These are phyloP conservation scores for Enteromius treurensis DNA, from an alignment of 2,797 vertebrate species.

Conservation along the genomic window DNA sequence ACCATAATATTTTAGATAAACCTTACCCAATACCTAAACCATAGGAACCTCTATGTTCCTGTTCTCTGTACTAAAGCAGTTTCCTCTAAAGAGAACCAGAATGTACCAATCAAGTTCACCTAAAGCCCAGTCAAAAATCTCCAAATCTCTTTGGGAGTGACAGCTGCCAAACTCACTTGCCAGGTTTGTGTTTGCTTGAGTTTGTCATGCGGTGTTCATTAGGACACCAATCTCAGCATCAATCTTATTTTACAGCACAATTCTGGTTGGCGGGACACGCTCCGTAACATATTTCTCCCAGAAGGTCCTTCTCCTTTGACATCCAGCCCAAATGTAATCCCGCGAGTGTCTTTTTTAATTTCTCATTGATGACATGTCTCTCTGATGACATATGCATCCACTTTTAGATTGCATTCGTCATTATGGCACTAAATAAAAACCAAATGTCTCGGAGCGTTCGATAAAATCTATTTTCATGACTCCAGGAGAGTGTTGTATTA, in stretches of 20 bases:
- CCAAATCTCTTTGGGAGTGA: not conserved
- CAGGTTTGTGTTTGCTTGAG: conserved; percentile 52
- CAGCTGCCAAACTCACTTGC: conserved; percentile 25
- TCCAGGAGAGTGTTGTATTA: conserved; percentile 53
- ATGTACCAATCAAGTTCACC: not conserved
- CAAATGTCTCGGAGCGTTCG: conserved; percentile 60
- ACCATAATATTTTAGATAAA: not conserved
- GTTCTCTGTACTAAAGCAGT: conserved; percentile 13
- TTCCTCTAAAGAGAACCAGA: conserved; percentile 25
- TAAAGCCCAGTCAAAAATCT: conserved; percentile 22
- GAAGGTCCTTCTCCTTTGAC: conserved; percentile 46
- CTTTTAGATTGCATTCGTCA: conserved; percentile 64
- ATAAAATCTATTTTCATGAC: conserved; percentile 68
- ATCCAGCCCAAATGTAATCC: conserved; percentile 49
- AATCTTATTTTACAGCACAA: conserved; percentile 51
- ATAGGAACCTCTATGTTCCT: conserved; percentile 11
- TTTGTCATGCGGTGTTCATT: conserved; percentile 52
- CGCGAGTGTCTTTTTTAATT: conserved; percentile 63
- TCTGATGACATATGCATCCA: conserved; percentile 62
- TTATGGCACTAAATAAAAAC: conserved; percentile 64
- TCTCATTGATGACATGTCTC: conserved; percentile 45
- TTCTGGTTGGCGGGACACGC: conserved; percentile 46
- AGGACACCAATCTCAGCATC: conserved; percentile 49
- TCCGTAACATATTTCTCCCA: conserved; percentile 39
- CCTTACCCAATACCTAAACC: not conserved